Evolutionary conservation across 2,797 vertebrate species (phyloP).

Genomic region (Myotis pilosus): DNA sequence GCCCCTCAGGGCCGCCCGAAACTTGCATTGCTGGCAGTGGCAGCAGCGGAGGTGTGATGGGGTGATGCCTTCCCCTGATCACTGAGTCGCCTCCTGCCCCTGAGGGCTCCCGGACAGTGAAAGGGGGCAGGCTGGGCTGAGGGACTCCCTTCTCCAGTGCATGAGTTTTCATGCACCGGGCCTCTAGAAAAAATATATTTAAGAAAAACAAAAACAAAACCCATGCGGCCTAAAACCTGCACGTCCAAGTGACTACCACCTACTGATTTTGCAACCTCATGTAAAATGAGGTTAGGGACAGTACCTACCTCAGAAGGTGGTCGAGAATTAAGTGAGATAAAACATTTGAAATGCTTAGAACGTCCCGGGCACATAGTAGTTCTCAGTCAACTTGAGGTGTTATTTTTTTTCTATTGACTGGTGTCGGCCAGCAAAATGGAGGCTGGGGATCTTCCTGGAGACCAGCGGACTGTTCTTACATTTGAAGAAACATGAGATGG

Average conservation of each 20-base stretch:
- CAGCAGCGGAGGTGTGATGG: too few relatives aligned
- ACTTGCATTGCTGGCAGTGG: too few relatives aligned
- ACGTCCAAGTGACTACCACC: not conserved
- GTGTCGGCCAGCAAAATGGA: not conserved
- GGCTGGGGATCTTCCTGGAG: not conserved
- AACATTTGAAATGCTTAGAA: not conserved
- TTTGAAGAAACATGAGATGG: constrained; percentile 19
- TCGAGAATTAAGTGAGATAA: not conserved
- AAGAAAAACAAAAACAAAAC: not conserved
- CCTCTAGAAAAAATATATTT: too few relatives aligned
- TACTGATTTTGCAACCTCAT: not conserved
- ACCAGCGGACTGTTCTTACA: not conserved
- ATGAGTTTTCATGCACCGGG: too few relatives aligned
- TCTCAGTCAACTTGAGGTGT: not conserved
- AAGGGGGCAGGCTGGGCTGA: too few relatives aligned
- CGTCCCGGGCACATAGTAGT: not conserved
- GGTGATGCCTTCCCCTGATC: too few relatives aligned
- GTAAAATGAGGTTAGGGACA: not conserved
- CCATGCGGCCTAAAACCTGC: not conserved
- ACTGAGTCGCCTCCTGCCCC: too few relatives aligned
- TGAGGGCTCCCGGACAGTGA: too few relatives aligned
- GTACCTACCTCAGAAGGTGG: not conserved
- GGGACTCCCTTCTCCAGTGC: too few relatives aligned
- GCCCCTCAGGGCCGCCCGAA: too few relatives aligned
- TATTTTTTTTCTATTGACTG: constrained; percentile 18